These are phyloP conservation scores for Piezodorus guildinii DNA, from an alignment of 1,140 invertebrate species.

Conservation along the genomic window DNA sequence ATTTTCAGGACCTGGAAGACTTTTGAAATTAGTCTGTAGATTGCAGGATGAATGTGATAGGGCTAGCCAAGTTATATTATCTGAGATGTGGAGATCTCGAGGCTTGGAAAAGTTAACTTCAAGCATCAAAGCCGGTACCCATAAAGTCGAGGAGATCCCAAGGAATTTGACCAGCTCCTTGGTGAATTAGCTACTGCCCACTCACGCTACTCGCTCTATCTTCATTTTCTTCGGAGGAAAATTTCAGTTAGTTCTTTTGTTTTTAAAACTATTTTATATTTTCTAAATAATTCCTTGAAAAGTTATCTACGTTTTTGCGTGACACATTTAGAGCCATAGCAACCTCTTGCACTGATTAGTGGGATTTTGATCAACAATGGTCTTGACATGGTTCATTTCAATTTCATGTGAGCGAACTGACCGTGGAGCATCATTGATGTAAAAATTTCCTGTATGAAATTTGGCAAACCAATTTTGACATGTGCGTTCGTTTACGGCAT, in stretches of 20 bases:
- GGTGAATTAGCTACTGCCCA: constrained; percentile 87
- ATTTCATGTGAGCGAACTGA: no score
- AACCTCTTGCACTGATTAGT: no score
- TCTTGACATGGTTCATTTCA: no score
- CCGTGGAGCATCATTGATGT: no score
- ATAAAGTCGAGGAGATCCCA: constrained; percentile 51
- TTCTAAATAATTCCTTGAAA: no score
- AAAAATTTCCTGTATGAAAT: no score
- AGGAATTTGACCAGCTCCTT: constrained; percentile 77
- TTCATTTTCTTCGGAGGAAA: constrained; percentile 49
- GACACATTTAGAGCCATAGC: no score
- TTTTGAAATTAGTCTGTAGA: constrained; percentile 56
- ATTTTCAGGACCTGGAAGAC: constrained; percentile 50
- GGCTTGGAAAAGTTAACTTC: constrained; percentile 55
- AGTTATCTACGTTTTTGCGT: no score
- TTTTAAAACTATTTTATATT: no score
- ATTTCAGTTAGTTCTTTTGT: constrained; percentile 13
- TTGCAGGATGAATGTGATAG: constrained; percentile 80
- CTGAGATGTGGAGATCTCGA: constrained; percentile 64
- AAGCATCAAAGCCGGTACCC: constrained; percentile 45
- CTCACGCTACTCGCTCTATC: constrained; percentile 79
- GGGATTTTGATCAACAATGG: no score
- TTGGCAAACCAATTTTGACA: no score
- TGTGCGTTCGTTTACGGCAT: no score
- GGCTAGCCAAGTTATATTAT: constrained; percentile 55